Evolutionary conservation across 2,888 invertebrate species (phyloP).

Genomic region (Bombylius major): DNA sequence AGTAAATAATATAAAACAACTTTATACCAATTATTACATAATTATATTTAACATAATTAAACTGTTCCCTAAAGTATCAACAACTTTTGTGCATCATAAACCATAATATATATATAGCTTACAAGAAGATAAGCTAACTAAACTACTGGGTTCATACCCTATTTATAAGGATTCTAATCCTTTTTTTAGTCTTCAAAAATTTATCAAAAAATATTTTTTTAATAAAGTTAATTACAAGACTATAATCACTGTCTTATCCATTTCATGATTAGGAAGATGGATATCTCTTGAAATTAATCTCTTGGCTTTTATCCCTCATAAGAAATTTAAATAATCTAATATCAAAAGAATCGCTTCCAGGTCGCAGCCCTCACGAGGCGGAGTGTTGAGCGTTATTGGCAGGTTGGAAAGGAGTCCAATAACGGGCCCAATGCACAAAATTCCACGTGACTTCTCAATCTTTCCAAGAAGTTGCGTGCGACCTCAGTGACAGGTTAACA

Average conservation of each 20-base stretch:
- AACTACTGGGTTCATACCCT: slow-evolving; percentile 40
- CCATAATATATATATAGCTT: slow-evolving; percentile 39
- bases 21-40: slow-evolving; percentile 22
- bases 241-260: slow-evolving; percentile 40
- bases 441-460: too few relatives aligned
- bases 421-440: too few relatives aligned
- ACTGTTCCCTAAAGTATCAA: slow-evolving; percentile 48
- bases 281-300: slow-evolving; percentile 52
- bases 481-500: too few relatives aligned
- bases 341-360: slow-evolving; percentile 42
- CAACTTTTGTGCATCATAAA: slow-evolving; percentile 49
- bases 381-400: too few relatives aligned
- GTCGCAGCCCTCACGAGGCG: too few relatives aligned
- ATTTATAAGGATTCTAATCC: slow-evolving; percentile 37
- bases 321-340: slow-evolving; percentile 39
- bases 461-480: too few relatives aligned
- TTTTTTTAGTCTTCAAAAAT: slow-evolving; percentile 41
- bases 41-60: slow-evolving; percentile 48
- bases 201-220: slow-evolving; percentile 42
- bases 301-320: slow-evolving; percentile 48
- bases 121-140: slow-evolving; percentile 43
- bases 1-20: slow-evolving; percentile 39
- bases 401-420: too few relatives aligned
- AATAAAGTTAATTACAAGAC: slow-evolving; percentile 38
- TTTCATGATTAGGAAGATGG: slow-evolving; percentile 40